Base-by-base conservation (phyloP, 2,797 vertebrate genomes). In the Sparidentex hasta region DNA sequence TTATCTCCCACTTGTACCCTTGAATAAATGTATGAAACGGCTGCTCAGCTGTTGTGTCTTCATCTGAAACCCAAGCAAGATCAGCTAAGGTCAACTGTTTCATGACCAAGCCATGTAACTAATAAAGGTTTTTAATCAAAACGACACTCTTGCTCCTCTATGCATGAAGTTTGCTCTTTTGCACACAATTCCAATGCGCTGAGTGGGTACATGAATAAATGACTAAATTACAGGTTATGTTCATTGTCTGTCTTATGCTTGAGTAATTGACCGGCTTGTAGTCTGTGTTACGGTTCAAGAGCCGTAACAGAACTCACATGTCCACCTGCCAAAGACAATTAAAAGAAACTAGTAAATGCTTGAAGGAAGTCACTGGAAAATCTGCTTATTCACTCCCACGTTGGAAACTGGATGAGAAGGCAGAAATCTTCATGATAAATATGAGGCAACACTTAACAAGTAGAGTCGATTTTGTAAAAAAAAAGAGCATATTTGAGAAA, bases 221-320 rank as follows among this genome's bases (percentile, higher is more conserved):
- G 51, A 61, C 59, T 59, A 51, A 66, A 56, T 16, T 7, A 16
- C 52, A 55, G 52, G 52, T 52, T 57, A 58, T 54, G n/a, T 51
- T 65, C 46, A 43, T 20, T 58, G 43, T 71, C 74, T 78, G 62
- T 67, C 64, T 67, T 43, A 52, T 23, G 57, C 68, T 66, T 64
- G 73, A 77, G 12, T 38, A 68, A 86, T 29, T 65, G 57, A 73
- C 13, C 38, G 5, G 18, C 56, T 50, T 67, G 65, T 50, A 55
- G 54, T 38, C 38, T 38, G 38, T 38, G 57, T 57, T 64, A 71
- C 25, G 47, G 65, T 84, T 81, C 78, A 78, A 63, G 13, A 12
- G 61, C 14, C 16, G 18, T 74, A 66, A 57, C 47, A 55, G 44
- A 33, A 25, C 52, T 59, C 66, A 74, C 56, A 63, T 59, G 56